Conservation (phyloP, 2,797 vertebrate species). For the Pangasius mekongensis region DNA sequence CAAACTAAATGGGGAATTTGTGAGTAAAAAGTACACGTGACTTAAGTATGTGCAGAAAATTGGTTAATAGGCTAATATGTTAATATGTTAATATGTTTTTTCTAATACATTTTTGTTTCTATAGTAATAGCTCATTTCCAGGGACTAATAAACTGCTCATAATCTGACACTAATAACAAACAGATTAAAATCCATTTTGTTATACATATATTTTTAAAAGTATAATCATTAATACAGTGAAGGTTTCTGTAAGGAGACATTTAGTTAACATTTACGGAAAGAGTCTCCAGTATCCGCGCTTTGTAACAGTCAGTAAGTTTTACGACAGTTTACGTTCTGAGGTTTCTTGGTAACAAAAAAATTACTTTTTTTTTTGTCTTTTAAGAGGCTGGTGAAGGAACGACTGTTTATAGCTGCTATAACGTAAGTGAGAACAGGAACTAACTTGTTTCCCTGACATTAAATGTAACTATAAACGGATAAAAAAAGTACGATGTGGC, state of each 20-base stretch:
- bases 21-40: no score
- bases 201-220: neutral
- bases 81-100: no score
- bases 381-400: neutral
- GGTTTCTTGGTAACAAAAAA: no score
- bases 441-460: neutral
- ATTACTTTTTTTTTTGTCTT: no score
- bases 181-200: neutral
- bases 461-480: neutral
- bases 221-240: neutral
- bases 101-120: neutral
- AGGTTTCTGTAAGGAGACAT: neutral
- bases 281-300: neutral
- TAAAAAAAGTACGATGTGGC: neutral
- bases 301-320: no score
- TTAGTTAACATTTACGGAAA: neutral
- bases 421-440: neutral
- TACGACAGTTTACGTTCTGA: no score
- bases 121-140: neutral
- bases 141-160: neutral
- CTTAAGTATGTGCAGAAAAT: neutral
- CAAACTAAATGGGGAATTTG: neutral
- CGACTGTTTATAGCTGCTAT: neutral
- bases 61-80: neutral
- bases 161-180: neutral